Evolutionary conservation across 2,797 vertebrate genomes (phyloP), one percentile per base, ranked within the genome.

Genomic region (Cetoscarus ocellatus): DNA sequence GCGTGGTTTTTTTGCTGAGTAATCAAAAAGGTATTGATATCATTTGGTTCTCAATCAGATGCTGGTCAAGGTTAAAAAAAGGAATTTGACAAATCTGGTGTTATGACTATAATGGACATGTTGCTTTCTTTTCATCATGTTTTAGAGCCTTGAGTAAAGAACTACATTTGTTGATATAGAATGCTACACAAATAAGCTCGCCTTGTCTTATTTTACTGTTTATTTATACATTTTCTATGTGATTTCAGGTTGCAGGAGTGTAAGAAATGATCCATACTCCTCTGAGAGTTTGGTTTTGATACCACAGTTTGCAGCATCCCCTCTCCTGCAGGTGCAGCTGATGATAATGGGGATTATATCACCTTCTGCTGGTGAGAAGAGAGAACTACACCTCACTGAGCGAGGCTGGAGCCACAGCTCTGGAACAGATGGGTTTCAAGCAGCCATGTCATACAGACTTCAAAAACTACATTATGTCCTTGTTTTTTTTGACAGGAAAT

Each of bases 301-400:
- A 40, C 14, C 35, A 54, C 17, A 69, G 40, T 55, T 9, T 50
- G 48, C 27, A 48, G 9, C 34, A 61, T 74, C 61, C 42, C 52
- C n/a, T 39, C 38, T 49, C 40, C 19, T 38, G 60, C 61, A 68
- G 57, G 53, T 61, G 53, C 18, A 50, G 51, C 15, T 18, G 62
- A 11, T 19, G 53, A 70, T 61, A 47, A 48, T n/a, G 62, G 60
- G 48, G 74, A 61, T 70, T 47, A 64, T 54, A 66, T 40, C 74
- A 13, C 88, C 85, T 39, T 71, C 91, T 88, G 67, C 80, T 92
- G 92, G 89, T 50, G 52, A 75, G 12, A 61, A 13, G 0, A 0
- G 14, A 9, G 67, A 48, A 91, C 82, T 91, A 62, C 88, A 75
- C 5, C 14, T 61, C 2, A 55, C 52, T 39, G 38, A 69, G 53